Percentiles rank a stretch among this genome's conserved stretches.
Conservation (phyloP, 2,888 invertebrate species). For the Scrobipalpa atriplicella region DNA sequence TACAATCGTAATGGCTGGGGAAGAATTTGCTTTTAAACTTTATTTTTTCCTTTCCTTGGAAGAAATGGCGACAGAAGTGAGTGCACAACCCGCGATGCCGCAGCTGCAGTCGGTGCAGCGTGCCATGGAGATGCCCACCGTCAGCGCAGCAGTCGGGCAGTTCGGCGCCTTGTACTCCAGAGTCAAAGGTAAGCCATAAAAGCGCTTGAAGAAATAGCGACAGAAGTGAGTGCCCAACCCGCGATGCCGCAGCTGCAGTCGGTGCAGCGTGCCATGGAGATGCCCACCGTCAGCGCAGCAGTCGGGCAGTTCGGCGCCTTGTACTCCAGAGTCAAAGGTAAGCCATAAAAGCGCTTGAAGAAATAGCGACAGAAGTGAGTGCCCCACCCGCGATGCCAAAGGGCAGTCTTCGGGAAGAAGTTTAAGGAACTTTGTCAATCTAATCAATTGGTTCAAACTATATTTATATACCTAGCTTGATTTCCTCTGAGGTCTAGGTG, state of each 20-base stretch:
- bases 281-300: constrained; percentile 81
- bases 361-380: too few species aligned
- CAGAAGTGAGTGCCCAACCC: constrained; percentile 44
- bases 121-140: constrained; percentile 79
- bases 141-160: constrained; percentile 81
- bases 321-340: constrained; percentile 80
- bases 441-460: too few species aligned
- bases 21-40: neutral
- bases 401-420: too few species aligned
- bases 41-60: neutral
- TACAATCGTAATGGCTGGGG: neutral
- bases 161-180: constrained; percentile 80
- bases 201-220: neutral
- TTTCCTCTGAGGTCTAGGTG: too few species aligned
- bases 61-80: constrained; percentile 73
- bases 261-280: constrained; percentile 78
- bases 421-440: too few species aligned
- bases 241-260: constrained; percentile 71
- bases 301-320: constrained; percentile 81
- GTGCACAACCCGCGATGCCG: constrained; percentile 52
- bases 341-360: too few species aligned
- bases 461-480: too few species aligned
- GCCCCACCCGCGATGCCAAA: too few species aligned
- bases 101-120: constrained; percentile 79
- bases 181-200: constrained; percentile 70